A percentile compares a stretch with the other conserved stretches of the same genome.
phyloP scores from a whole-genome alignment of 2,113 vertebrate genomes.

The Ginglymostoma cirratum region DNA sequence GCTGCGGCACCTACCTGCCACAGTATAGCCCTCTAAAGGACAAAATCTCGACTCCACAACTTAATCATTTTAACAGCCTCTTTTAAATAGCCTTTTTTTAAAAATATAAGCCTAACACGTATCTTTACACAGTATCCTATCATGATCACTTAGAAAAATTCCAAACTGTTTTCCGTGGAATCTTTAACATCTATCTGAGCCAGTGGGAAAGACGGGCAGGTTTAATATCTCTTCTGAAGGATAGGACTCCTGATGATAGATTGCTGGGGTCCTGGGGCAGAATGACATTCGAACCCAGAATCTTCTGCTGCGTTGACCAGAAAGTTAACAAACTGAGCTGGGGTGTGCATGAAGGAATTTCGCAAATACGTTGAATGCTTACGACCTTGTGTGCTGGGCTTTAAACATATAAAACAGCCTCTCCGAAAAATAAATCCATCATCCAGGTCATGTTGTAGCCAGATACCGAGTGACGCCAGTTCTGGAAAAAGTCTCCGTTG shows the following conservation, averaged over 20 bases:
- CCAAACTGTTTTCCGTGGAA: neutral
- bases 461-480: neutral
- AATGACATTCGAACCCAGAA: neutral
- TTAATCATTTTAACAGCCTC: neutral
- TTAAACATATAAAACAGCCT: neutral
- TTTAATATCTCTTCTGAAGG: conserved; percentile 2
- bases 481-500: neutral
- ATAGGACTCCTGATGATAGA: neutral
- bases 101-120: neutral
- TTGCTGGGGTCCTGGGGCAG: neutral
- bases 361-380: neutral
- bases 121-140: neutral
- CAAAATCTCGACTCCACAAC: neutral
- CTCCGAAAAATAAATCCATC: neutral
- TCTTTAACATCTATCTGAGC: neutral
- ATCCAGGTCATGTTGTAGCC: neutral
- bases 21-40: neutral
- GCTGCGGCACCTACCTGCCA: neutral
- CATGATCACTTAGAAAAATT: neutral
- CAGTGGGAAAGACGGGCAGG: neutral
- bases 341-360: neutral
- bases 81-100: neutral
- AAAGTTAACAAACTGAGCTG: neutral
- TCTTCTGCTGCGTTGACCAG: neutral
- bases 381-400: neutral